Evolutionary conservation across 2,888 invertebrate species (phyloP).

Genomic region (Pemphredon lugubris): DNA sequence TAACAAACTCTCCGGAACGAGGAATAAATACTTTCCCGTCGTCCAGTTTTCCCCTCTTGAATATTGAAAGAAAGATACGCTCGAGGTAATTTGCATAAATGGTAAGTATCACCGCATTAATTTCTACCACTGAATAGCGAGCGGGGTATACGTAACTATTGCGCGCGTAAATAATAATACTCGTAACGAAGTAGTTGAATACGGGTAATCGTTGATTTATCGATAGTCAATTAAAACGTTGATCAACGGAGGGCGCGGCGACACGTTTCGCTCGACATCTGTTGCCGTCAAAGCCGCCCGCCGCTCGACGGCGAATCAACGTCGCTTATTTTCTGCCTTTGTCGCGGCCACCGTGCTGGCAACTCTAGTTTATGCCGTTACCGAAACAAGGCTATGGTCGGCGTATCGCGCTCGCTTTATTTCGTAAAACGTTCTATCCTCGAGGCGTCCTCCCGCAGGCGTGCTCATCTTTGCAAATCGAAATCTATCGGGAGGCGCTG

Average conservation of each 20-base stretch:
- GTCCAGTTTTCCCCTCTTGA: no score
- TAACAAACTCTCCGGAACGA: no score
- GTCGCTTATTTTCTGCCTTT: constrained; percentile 5
- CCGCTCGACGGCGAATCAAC: background rate
- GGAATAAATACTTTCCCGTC: no score
- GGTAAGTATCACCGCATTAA: no score
- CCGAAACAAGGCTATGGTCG: background rate
- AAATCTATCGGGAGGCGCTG: background rate
- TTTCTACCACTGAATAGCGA: no score
- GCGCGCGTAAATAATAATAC: no score
- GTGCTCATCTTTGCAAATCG: no score
- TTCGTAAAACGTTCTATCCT: constrained; percentile 11
- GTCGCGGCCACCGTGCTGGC: background rate
- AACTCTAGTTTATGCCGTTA: constrained; percentile 7
- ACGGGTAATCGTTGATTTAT: background rate
- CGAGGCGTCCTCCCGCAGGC: background rate
- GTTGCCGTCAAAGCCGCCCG: constrained; percentile 35
- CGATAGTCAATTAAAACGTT: constrained; percentile 18
- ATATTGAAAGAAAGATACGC: no score
- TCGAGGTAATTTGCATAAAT: no score
- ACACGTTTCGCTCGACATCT: constrained; percentile 26
- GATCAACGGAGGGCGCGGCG: constrained; percentile 19
- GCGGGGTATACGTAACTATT: no score
- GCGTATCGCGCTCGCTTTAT: constrained; percentile 5
- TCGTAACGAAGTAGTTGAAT: background rate